Conservation (phyloP, 2,113 vertebrate species). For the Propithecus coquereli region DNA sequence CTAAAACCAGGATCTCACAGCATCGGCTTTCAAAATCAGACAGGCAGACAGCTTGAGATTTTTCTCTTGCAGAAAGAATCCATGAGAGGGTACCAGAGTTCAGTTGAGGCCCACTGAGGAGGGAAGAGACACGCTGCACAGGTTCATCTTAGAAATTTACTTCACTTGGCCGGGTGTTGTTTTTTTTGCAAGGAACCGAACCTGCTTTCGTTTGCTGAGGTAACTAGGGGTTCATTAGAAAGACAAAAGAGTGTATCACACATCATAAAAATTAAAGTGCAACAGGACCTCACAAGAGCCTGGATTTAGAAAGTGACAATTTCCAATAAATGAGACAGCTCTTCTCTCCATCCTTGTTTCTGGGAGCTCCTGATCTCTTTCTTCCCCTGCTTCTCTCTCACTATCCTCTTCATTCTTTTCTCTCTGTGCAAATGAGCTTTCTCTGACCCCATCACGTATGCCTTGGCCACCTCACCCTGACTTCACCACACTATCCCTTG, state of each 20-base stretch:
- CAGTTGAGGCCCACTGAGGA: neutral
- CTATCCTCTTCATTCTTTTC: neutral
- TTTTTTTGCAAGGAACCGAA: neutral
- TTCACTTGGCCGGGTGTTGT: no score
- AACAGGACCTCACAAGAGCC: neutral
- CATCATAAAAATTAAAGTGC: neutral
- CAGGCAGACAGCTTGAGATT: no score
- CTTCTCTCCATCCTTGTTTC: neutral
- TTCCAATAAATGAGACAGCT: neutral
- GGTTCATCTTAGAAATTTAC: neutral
- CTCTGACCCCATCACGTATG: accelerated
- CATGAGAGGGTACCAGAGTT: neutral
- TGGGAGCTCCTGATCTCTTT: neutral
- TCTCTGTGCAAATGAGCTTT: neutral
- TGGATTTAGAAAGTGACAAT: neutral
- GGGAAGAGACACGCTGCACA: neutral
- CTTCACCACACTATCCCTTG: neutral
- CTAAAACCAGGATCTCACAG: neutral
- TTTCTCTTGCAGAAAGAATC: neutral
- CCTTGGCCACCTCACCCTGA: neutral
- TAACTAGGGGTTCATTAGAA: neutral
- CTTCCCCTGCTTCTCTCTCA: neutral
- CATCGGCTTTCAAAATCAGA: neutral
- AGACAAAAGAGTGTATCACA: no score
- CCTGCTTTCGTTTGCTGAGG: neutral